Conservation (phyloP, 2,888 invertebrate species). For the Drosophila helvetica region DNA sequence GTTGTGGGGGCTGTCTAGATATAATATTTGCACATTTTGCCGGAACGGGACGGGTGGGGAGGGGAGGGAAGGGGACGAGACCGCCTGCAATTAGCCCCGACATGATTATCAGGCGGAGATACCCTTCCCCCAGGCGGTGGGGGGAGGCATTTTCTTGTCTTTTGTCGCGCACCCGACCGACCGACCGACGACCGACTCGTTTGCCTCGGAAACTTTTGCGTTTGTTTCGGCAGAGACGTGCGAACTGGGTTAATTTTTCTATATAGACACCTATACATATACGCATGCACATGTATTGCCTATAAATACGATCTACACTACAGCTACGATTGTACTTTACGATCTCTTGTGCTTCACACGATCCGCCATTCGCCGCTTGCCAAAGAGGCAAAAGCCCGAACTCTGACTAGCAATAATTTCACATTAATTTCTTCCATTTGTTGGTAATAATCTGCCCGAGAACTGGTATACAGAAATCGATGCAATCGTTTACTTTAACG, state of each 20-base stretch:
- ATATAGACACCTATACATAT: conserved; percentile 49
- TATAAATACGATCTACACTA: conserved; percentile 46
- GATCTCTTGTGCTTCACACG: conserved; percentile 61
- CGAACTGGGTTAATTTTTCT: conserved; percentile 79
- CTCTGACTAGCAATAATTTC: conserved; percentile 29
- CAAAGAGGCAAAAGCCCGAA: conserved; percentile 36
- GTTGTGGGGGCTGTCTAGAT: conserved; percentile 34
- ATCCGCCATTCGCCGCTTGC: conserved; percentile 60
- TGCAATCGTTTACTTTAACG: too few relatives aligned
- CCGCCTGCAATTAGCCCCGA: conserved; percentile 54
- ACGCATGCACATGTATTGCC: not conserved
- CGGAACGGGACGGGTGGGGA: conserved; percentile 31
- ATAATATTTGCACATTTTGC: conserved; percentile 67
- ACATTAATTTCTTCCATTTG: conserved; percentile 27
- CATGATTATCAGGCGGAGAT: conserved; percentile 52
- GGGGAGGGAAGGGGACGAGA: conserved; percentile 26
- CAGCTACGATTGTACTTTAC: conserved; percentile 58
- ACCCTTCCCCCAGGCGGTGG: conserved; percentile 4
- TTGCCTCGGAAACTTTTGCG: conserved; percentile 49
- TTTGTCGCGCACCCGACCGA: conserved; percentile 18
- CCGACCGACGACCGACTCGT: conserved; percentile 11
- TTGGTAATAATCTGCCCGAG: conserved; percentile 18
- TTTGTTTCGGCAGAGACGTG: conserved; percentile 74
- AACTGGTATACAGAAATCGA: not conserved
- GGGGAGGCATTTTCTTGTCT: conserved; percentile 44